Evolutionary conservation across 2,888 invertebrate genomes (phyloP).

Genomic region (Scrobipalpa costella): DNA sequence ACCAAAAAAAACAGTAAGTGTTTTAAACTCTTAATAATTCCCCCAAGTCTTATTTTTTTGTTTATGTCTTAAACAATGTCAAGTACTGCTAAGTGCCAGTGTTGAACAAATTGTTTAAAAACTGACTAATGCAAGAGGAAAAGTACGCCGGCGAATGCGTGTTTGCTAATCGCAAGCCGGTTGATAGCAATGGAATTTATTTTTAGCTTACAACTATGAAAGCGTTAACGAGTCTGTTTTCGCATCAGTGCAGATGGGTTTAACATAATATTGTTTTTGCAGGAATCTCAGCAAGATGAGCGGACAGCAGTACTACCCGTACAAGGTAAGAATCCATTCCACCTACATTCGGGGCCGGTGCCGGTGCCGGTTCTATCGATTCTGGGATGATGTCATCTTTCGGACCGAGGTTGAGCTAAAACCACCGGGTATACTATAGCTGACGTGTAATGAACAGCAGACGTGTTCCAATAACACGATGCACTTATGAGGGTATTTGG

Average conservation of each 20-base stretch:
- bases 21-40: slow-evolving; percentile 10
- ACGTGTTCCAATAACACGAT: not conserved
- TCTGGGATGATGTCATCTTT: slow-evolving; percentile 75
- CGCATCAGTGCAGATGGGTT: slow-evolving; percentile 9
- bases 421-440: slow-evolving; percentile 34
- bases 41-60: not conserved
- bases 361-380: slow-evolving; percentile 46
- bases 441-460: not conserved
- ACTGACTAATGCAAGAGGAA: not conserved
- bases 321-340: slow-evolving; percentile 85
- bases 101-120: slow-evolving; percentile 20
- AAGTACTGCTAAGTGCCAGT: not conserved
- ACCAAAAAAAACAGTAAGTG: slow-evolving; percentile 64
- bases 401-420: slow-evolving; percentile 48
- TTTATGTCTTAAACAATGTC: not conserved
- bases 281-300: slow-evolving; percentile 82
- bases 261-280: slow-evolving; percentile 43
- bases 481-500: not conserved
- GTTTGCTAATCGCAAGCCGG: slow-evolving; percentile 60
- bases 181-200: slow-evolving; percentile 56
- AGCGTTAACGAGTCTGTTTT: slow-evolving; percentile 45
- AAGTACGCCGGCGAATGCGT: slow-evolving; percentile 33
- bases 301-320: slow-evolving; percentile 92
- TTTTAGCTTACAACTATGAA: slow-evolving; percentile 56
- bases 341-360: slow-evolving; percentile 47